phyloP scores from a whole-genome alignment of 1,140 invertebrate species.

The Hesperophylax magnus region DNA sequence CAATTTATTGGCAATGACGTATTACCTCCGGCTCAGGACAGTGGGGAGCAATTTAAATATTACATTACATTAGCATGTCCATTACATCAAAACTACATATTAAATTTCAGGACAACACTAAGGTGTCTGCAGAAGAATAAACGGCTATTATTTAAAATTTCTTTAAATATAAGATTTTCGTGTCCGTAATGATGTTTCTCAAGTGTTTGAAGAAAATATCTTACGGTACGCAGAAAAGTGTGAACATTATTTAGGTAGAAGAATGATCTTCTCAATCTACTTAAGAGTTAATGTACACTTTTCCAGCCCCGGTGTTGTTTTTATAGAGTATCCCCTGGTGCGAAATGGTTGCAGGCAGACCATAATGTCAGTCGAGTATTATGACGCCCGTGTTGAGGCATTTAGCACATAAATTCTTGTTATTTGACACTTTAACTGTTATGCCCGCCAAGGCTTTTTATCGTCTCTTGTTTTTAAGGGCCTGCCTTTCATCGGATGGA shows the following conservation, averaged over 20 bases:
- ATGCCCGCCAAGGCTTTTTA: conserved; percentile 21
- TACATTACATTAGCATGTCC: too few species aligned
- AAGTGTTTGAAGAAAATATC: too few species aligned
- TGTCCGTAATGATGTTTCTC: too few species aligned
- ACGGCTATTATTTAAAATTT: too few species aligned
- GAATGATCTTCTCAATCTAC: conserved; percentile 17
- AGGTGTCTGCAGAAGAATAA: too few species aligned
- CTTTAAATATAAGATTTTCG: too few species aligned
- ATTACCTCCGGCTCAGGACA: too few species aligned
- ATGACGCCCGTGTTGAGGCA: conserved; percentile 50
- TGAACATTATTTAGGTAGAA: background rate
- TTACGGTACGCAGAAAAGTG: too few species aligned
- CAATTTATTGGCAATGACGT: too few species aligned
- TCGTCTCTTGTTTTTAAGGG: background rate
- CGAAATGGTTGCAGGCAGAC: conserved; percentile 25
- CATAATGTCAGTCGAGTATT: conserved; percentile 32
- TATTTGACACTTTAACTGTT: conserved; percentile 54
- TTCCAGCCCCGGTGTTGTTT: conserved; percentile 15
- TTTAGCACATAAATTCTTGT: conserved; percentile 54
- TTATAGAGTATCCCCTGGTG: conserved; percentile 15
- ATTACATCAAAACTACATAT: too few species aligned
- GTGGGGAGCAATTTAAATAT: too few species aligned
- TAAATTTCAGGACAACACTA: too few species aligned
- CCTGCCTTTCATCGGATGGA: conserved; percentile 10
- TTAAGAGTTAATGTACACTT: conserved; percentile 13